Evolutionary conservation across 2,113 vertebrate species (phyloP).

Genomic region (Camarhynchus parvulus): DNA sequence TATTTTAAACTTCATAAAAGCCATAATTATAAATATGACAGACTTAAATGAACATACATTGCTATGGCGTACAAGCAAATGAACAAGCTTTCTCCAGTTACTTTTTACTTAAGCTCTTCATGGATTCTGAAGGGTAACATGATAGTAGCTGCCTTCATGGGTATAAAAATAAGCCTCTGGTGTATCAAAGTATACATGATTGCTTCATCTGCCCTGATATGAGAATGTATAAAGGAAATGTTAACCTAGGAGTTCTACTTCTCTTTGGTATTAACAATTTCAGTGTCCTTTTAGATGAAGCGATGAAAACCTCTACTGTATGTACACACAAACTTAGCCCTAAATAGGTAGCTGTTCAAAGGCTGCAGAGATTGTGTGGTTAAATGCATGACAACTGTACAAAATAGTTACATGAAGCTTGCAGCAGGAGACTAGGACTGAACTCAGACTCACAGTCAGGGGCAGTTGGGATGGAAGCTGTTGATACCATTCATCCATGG

Average conservation of each 20-base stretch:
- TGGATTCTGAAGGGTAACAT: neutral
- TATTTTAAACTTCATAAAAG: slow-evolving; percentile 49
- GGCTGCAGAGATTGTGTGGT: neutral
- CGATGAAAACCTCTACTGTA: rapidly evolving
- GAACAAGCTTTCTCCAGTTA: neutral
- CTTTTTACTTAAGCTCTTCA: neutral
- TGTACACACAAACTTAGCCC: neutral
- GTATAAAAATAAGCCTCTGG: slow-evolving; percentile 64
- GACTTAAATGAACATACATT: neutral
- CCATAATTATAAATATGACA: neutral
- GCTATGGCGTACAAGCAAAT: neutral
- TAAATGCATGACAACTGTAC: neutral
- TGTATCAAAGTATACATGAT: neutral
- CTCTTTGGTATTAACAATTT: slow-evolving; percentile 48
- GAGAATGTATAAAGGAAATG: neutral
- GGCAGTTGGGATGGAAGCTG: neutral
- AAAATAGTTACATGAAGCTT: neutral
- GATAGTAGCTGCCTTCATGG: neutral
- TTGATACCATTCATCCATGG: neutral
- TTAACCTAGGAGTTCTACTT: neutral
- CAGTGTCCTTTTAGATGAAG: neutral
- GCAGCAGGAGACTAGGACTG: neutral
- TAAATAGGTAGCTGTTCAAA: neutral
- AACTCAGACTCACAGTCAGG: neutral
- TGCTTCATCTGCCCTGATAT: neutral